These are phyloP conservation scores for Cuculus canorus DNA, from an alignment of 2,797 vertebrate species.

Conservation along the genomic window DNA sequence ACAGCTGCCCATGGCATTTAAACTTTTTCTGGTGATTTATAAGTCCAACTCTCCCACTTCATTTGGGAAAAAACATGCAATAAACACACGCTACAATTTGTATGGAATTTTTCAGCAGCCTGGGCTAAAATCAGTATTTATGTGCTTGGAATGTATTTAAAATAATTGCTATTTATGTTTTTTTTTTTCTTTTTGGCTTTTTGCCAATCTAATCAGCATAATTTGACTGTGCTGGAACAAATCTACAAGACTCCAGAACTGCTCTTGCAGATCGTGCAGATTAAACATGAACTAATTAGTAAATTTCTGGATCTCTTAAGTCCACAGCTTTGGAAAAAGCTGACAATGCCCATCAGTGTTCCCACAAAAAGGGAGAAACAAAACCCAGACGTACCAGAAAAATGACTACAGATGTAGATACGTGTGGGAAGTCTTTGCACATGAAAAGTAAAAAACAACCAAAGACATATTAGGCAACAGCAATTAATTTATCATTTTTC, in stretches of 20 bases:
- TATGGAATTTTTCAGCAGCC: constrained; percentile 1
- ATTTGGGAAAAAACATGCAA: not conserved
- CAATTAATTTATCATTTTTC: not conserved
- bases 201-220: constrained; percentile 51
- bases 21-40: not conserved
- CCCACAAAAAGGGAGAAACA: not conserved
- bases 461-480: not conserved
- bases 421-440: not conserved
- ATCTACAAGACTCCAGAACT: not conserved
- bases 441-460: not conserved
- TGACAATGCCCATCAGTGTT: constrained; percentile 9
- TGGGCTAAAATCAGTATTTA: constrained; percentile 32
- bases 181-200: not conserved
- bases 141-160: constrained; percentile 44
- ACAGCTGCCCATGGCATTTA: not conserved
- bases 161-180: constrained; percentile 54
- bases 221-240: constrained; percentile 27
- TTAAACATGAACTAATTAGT: constrained; percentile 47
- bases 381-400: not conserved
- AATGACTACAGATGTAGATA: not conserved
- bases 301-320: constrained; percentile 44
- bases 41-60: not conserved
- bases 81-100: not conserved
- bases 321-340: constrained; percentile 21
- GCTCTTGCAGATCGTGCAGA: constrained; percentile 16